Evolutionary conservation across 2,888 invertebrate genomes (phyloP).

Genomic region (Doris montereyensis): DNA sequence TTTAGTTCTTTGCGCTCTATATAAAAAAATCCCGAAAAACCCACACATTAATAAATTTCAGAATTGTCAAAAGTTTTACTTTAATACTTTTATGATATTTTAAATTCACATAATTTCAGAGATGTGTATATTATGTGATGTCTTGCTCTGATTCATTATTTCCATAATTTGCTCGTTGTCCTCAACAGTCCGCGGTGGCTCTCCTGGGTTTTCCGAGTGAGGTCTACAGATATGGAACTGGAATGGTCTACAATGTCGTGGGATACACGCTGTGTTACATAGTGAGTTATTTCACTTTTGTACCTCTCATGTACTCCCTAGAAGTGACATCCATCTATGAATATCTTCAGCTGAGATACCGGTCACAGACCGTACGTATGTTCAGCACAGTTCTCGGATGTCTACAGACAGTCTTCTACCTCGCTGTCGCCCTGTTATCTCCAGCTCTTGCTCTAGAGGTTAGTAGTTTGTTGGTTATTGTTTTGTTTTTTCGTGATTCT

Average conservation of each 20-base stretch:
- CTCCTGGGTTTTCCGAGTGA: constrained; percentile 52
- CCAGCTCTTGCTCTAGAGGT: constrained; percentile 53
- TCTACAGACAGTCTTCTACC: constrained; percentile 52
- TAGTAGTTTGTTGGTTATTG: constrained; percentile 37
- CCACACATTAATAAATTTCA: too few species aligned
- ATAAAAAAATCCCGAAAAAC: too few species aligned
- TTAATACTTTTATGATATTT: too few species aligned
- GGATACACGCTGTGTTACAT: constrained; percentile 42
- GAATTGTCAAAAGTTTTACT: too few species aligned
- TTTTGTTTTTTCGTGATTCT: not conserved
- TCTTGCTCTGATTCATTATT: too few species aligned
- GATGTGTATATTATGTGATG: too few species aligned
- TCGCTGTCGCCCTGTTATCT: constrained; percentile 51
- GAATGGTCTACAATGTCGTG: constrained; percentile 43
- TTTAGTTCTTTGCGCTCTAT: too few species aligned
- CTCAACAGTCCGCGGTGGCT: constrained; percentile 54
- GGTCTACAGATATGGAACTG: constrained; percentile 48
- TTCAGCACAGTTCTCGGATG: constrained; percentile 50
- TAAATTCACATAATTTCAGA: too few species aligned
- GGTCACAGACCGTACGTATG: constrained; percentile 49
- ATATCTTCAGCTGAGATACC: constrained; percentile 50
- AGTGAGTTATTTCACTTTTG: constrained; percentile 42
- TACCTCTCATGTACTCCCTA: constrained; percentile 51
- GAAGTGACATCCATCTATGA: constrained; percentile 52
- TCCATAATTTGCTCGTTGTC: too few species aligned